Percentiles rank a stretch among this genome's conserved stretches.
phyloP scores from a whole-genome alignment of 2,888 invertebrate genomes.

The Leptinotarsa juncta region DNA sequence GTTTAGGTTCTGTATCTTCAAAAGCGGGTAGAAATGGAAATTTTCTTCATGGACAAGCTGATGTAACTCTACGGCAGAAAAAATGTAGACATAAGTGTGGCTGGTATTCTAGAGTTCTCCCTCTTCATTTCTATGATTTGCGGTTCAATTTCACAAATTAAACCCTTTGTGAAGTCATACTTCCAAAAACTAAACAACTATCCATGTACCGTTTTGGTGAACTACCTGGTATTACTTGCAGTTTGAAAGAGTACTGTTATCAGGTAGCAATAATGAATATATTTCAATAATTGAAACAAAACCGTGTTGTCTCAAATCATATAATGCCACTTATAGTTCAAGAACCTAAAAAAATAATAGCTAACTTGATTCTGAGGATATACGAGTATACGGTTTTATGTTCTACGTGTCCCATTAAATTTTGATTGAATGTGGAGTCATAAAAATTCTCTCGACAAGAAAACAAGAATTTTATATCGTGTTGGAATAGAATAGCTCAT shows the following conservation, averaged over 20 bases:
- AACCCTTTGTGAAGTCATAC: background rate
- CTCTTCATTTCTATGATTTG: no score
- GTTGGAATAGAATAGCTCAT: background rate
- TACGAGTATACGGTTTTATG: background rate
- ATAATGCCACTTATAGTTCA: background rate
- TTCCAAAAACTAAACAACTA: background rate
- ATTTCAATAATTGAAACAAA: background rate
- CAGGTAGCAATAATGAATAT: slow-evolving; percentile 1
- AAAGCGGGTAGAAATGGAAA: no score
- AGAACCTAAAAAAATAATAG: background rate
- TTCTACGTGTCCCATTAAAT: background rate
- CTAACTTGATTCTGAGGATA: background rate
- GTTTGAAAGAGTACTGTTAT: slow-evolving; percentile 4
- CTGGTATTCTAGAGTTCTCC: no score
- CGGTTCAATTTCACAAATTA: background rate
- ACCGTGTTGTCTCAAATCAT: background rate
- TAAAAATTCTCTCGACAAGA: background rate
- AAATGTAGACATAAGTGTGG: no score
- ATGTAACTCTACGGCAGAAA: no score
- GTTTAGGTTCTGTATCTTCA: no score
- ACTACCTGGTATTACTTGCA: background rate
- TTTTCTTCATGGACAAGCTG: no score
- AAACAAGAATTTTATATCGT: background rate
- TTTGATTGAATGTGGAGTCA: background rate
- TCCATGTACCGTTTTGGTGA: background rate